Evolutionary conservation across 2,888 invertebrate species (phyloP).

Genomic region (Rhabditophanes sp.): DNA sequence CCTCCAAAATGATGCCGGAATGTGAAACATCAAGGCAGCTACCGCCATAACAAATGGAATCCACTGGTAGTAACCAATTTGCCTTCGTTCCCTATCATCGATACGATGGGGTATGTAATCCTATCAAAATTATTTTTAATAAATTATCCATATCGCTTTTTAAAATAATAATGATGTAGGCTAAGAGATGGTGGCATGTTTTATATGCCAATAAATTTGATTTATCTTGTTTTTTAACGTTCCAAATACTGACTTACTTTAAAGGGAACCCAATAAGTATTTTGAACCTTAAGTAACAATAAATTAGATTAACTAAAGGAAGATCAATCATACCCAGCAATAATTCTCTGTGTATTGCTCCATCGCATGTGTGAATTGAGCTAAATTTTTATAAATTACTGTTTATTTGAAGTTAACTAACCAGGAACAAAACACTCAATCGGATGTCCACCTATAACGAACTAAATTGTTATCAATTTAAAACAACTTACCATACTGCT

Average conservation of each 20-base stretch:
- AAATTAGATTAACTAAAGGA: conserved; percentile 9
- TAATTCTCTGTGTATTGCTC: conserved; percentile 49
- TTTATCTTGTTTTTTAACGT: too few species aligned
- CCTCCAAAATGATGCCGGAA: conserved; percentile 43
- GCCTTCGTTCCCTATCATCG: conserved; percentile 41
- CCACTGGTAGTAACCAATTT: conserved; percentile 42
- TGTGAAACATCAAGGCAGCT: conserved; percentile 41
- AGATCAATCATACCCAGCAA: background rate
- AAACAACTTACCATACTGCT: conserved; percentile 44
- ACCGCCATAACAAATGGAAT: conserved; percentile 42
- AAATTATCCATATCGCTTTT: too few species aligned
- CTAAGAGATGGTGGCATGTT: too few species aligned
- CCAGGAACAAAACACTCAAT: conserved; percentile 51
- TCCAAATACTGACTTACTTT: conserved; percentile 22
- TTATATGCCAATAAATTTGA: too few species aligned
- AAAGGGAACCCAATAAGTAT: conserved; percentile 42
- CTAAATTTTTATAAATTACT: too few species aligned
- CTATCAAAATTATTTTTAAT: conserved; percentile 17
- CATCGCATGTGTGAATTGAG: conserved; percentile 49
- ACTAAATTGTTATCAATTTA: too few species aligned
- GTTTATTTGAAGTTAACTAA: too few species aligned
- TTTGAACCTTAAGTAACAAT: conserved; percentile 41
- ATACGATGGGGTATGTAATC: conserved; percentile 45
- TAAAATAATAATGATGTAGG: too few species aligned
- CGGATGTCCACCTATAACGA: conserved; percentile 45